Base-by-base conservation (phyloP, 2,797 vertebrate genomes). In the Catharus ustulatus region DNA sequence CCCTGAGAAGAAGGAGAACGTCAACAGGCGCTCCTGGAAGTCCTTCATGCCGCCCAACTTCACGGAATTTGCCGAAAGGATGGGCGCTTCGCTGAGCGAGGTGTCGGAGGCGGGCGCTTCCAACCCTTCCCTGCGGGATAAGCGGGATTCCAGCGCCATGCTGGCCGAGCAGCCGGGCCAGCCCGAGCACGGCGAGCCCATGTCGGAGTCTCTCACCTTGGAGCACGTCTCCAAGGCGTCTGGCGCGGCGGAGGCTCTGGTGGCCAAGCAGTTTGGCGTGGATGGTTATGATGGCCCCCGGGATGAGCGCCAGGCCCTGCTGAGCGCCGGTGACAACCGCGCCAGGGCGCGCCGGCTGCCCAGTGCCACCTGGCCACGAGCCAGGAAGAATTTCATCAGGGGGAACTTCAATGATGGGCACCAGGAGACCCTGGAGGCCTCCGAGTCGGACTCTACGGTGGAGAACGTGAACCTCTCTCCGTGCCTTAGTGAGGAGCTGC, bases 1-100 rank as follows among this genome's bases (percentile, higher is more conserved):
- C 89, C 88, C 97, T 0, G 98, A 98, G 77, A 97, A 97, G 90
- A 99, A 99, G 97, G 99, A 99, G 94, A 99, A 99, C 54, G 96
- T 98, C 61, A 99, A 99, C 95, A 98, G 99, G 19, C 98, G 99
- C 19, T 99, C 99, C 0, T 99, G 99, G 99, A 99, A 99, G 94
- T 98, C 99, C 19, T 99, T 99, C 78, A 99, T 99, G 98, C 99
- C 99, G 0, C 99, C 99, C 1, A 99, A 98, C 96, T 99, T 98
- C 96, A 99, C 99, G 0, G 99, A 99, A 76, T 99, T 99, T 82
- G 98, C 99, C 0, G 99, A 99, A 85, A 98, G 99, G 89, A 98
- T 99, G 54, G 99, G 99, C 89, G 98, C 98, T 62, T 98, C 98
- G 0, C 96, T 98, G 40, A 98, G 97, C 46, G 99, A 99, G 92